phyloP scores from a whole-genome alignment of 2,113 vertebrate genomes.

The Anarhynchus alexandrinus region DNA sequence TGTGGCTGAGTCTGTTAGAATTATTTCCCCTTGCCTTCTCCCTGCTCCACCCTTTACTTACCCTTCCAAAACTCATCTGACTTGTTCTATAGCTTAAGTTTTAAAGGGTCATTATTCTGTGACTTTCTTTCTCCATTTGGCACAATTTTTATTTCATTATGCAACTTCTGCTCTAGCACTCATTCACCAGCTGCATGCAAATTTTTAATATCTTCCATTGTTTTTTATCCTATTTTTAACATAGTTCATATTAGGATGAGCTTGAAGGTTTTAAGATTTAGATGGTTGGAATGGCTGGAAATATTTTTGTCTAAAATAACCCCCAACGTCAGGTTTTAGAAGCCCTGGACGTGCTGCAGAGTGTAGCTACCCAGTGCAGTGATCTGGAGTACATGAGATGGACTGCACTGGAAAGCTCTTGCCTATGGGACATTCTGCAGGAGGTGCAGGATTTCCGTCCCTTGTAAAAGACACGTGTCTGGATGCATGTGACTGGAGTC shows the following conservation, averaged over 20 bases:
- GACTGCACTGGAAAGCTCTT: neutral
- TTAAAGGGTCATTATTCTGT: neutral
- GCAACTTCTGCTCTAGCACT: neutral
- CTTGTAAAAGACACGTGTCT: neutral
- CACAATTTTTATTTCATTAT: neutral
- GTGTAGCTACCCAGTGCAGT: neutral
- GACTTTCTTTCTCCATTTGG: neutral
- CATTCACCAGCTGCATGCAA: neutral
- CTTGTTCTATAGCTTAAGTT: slow-evolving; percentile 19
- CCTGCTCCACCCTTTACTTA: slow-evolving; percentile 19
- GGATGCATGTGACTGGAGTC: neutral
- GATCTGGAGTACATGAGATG: neutral
- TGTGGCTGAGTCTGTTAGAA: neutral
- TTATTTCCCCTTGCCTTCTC: slow-evolving; percentile 6
- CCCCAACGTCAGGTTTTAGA: neutral
- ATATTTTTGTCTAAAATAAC: neutral
- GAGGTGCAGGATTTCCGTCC: neutral
- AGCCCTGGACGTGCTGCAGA: neutral
- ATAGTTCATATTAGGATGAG: neutral
- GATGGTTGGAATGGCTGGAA: neutral
- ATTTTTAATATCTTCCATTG: neutral
- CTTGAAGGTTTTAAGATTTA: neutral
- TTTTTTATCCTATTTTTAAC: neutral
- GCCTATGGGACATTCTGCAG: neutral
- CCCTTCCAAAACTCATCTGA: slow-evolving; percentile 18